A percentile compares a stretch with the other conserved stretches of the same genome.
These are phyloP conservation scores for Trichoplusia ni DNA, from an alignment of 1,140 invertebrate genomes.

Conservation along the genomic window DNA sequence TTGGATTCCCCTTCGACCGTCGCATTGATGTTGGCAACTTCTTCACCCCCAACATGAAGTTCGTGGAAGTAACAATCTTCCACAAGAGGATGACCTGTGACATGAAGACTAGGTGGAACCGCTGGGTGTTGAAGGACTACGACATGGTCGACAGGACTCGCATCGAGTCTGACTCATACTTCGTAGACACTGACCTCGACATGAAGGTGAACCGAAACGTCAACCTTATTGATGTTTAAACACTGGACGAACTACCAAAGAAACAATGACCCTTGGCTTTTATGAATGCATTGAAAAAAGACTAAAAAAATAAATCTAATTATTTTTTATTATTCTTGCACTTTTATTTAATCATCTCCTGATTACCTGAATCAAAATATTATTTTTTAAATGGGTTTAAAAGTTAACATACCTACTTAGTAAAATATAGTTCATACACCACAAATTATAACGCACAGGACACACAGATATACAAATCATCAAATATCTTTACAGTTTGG, in stretches of 20 bases:
- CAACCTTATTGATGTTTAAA: not conserved
- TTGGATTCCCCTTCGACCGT: constrained; percentile 87
- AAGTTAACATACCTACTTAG: too few relatives aligned
- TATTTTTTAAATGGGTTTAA: too few relatives aligned
- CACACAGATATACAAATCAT: too few relatives aligned
- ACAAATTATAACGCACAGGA: too few relatives aligned
- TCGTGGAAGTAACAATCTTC: constrained; percentile 83
- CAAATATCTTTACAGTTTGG: too few relatives aligned
- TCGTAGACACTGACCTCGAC: constrained; percentile 55
- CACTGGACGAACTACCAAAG: not conserved
- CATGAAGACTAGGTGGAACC: constrained; percentile 67
- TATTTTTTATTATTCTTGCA: too few relatives aligned
- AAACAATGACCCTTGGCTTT: too few relatives aligned
- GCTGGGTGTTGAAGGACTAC: constrained; percentile 64
- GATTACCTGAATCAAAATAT: too few relatives aligned
- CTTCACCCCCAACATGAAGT: constrained; percentile 82
- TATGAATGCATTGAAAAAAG: too few relatives aligned
- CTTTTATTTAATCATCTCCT: too few relatives aligned
- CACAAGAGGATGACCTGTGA: constrained; percentile 76
- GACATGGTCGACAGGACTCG: constrained; percentile 48
- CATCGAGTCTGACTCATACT: constrained; percentile 41
- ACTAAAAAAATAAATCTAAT: too few relatives aligned
- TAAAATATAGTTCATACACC: too few relatives aligned
- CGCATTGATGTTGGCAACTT: constrained; percentile 79
- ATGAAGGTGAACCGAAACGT: constrained; percentile 47